Evolutionary conservation across 2,797 vertebrate genomes (phyloP).

Genomic region (Molossus alvarezi): DNA sequence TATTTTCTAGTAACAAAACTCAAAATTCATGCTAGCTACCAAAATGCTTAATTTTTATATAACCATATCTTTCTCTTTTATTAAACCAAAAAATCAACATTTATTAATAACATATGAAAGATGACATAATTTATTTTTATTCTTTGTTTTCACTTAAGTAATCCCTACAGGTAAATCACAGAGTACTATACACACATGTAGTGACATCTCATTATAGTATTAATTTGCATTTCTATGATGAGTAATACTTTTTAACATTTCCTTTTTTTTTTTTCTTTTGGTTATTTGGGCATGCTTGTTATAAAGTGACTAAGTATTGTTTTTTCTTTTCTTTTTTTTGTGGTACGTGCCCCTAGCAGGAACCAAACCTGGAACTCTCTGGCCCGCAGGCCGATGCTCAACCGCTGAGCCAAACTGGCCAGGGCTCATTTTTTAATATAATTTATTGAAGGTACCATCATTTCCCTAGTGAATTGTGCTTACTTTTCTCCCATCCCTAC

Average conservation of each 20-base stretch:
- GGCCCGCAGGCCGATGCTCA: no score
- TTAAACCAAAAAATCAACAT: not conserved
- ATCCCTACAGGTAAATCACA: not conserved
- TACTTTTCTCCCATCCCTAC: not conserved
- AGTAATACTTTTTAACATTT: not conserved
- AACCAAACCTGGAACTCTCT: no score
- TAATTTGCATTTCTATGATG: conserved; percentile 22
- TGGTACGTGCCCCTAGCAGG: no score
- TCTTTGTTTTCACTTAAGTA: not conserved
- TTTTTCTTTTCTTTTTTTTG: not conserved
- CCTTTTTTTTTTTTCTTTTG: not conserved
- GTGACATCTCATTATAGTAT: conserved; percentile 31
- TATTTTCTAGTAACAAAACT: not conserved
- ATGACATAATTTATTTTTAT: not conserved
- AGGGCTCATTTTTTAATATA: not conserved
- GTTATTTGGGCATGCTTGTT: not conserved
- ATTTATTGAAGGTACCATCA: not conserved
- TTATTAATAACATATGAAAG: not conserved
- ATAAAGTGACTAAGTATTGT: not conserved
- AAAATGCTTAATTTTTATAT: not conserved
- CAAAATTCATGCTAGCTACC: not conserved
- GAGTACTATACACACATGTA: not conserved
- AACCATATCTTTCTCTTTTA: not conserved
- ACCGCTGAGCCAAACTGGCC: no score
- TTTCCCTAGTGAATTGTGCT: not conserved